A percentile compares a stretch with the other conserved stretches of the same genome.
Conservation (phyloP, 2,888 invertebrate genomes). For the Cataglyphis rosenhaueri region DNA sequence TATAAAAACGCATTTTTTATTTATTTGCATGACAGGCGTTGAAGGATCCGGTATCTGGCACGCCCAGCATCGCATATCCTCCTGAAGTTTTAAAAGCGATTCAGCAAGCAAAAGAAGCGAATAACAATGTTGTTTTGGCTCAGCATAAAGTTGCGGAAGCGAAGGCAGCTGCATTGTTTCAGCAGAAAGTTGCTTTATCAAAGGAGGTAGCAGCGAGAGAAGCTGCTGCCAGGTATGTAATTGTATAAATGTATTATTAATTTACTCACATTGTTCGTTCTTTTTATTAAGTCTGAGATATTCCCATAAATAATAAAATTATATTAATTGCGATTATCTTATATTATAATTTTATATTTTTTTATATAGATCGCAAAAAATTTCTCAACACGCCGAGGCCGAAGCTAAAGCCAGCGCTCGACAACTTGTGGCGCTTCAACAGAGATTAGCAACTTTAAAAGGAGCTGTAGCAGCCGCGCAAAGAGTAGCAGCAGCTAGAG, state of each 20-base stretch:
- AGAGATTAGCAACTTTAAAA: constrained; percentile 90
- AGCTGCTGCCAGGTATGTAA: constrained; percentile 79
- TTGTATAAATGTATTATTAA: not conserved
- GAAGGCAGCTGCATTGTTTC: constrained; percentile 90
- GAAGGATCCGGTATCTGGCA: constrained; percentile 76
- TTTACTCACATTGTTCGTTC: not conserved
- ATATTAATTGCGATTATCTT: not conserved
- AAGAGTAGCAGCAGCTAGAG: constrained; percentile 90
- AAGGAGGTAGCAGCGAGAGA: constrained; percentile 89
- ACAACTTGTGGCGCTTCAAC: constrained; percentile 88
- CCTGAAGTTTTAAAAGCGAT: constrained; percentile 91
- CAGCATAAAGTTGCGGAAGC: constrained; percentile 91
- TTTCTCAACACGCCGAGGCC: constrained; percentile 80
- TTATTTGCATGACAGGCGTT: constrained; percentile 73
- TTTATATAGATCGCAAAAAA: constrained; percentile 80
- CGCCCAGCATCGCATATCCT: constrained; percentile 86
- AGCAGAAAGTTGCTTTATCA: constrained; percentile 91
- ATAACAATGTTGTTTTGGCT: constrained; percentile 89
- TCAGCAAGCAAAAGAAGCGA: constrained; percentile 91
- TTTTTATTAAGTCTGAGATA: not conserved
- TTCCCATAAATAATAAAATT: not conserved
- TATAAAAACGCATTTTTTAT: not conserved
- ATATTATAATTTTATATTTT: not conserved
- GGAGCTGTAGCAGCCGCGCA: constrained; percentile 91
- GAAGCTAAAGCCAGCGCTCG: constrained; percentile 86